Conservation (phyloP, 1,140 invertebrate species). For the Homarus americanus region DNA sequence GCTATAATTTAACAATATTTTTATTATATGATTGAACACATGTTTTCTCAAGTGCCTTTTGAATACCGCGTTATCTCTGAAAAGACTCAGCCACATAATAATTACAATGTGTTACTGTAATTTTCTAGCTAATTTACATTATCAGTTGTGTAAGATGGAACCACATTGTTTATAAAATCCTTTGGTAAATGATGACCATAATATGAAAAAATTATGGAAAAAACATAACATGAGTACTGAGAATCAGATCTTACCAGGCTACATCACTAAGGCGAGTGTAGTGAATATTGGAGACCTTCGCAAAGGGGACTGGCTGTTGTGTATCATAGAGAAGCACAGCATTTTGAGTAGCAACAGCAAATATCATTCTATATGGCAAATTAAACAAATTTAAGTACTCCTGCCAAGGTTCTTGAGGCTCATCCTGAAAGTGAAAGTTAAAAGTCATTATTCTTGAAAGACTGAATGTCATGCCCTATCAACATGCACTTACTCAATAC, state of each 20-base stretch:
- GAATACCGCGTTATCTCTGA: too few species aligned
- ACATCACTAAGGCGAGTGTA: constrained; percentile 95
- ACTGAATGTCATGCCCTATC: not conserved
- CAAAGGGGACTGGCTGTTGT: constrained; percentile 91
- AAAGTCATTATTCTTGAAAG: not conserved
- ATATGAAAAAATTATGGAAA: too few species aligned
- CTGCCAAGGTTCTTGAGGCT: constrained; percentile 78
- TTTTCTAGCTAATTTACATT: too few species aligned
- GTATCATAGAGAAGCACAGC: constrained; percentile 94
- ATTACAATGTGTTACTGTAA: too few species aligned
- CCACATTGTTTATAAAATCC: too few species aligned
- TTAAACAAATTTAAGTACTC: constrained; percentile 79
- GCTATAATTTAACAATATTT: too few species aligned
- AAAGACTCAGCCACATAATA: too few species aligned
- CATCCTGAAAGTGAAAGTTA: constrained; percentile 9
- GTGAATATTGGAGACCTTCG: constrained; percentile 93
- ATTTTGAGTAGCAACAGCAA: constrained; percentile 93
- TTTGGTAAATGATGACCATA: too few species aligned
- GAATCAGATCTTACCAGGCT: constrained; percentile 84
- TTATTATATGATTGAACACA: too few species aligned
- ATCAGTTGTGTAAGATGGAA: too few species aligned
- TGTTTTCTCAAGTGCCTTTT: too few species aligned
- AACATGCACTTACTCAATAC: too few species aligned
- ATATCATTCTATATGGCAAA: constrained; percentile 90
- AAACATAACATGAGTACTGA: not conserved